Evolutionary conservation across 64 coral and sea anemone genomes (phyloP).

Genomic region (Porites australiensis): DNA sequence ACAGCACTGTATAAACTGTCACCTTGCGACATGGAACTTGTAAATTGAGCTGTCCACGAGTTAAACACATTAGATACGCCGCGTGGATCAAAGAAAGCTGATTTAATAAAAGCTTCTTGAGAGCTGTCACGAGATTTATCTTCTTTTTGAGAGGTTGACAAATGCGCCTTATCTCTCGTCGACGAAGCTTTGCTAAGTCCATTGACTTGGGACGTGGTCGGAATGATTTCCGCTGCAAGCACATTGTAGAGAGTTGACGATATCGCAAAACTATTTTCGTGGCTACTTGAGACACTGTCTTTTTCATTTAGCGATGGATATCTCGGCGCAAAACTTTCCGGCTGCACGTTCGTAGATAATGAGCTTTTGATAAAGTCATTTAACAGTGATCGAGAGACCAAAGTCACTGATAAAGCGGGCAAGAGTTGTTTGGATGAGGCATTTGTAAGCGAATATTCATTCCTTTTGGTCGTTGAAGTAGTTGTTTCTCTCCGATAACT

Average conservation of each 20-base stretch:
- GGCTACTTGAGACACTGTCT: neutral
- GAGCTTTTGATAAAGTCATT: neutral
- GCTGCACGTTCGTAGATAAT: neutral
- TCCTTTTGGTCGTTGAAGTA: neutral
- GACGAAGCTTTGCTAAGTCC: neutral
- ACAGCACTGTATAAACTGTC: neutral
- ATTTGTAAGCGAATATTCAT: neutral
- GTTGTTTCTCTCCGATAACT: neutral
- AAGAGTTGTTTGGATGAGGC: neutral
- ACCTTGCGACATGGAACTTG: conserved; percentile 11
- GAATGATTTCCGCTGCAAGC: neutral
- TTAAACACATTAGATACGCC: neutral
- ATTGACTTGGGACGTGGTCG: neutral
- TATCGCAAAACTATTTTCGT: neutral
- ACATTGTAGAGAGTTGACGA: neutral
- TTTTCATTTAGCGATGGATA: neutral
- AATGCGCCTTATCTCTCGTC: neutral
- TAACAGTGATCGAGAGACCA: neutral
- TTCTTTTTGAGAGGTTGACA: conserved; percentile 13
- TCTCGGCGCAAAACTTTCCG: neutral
- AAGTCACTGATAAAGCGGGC: neutral
- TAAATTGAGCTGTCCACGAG: neutral
- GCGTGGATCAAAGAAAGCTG: neutral
- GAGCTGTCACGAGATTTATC: neutral
- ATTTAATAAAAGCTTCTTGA: conserved; percentile 6